These are phyloP conservation scores for Pelodiscus sinensis DNA, from an alignment of 2,113 vertebrate species.

Conservation along the genomic window DNA sequence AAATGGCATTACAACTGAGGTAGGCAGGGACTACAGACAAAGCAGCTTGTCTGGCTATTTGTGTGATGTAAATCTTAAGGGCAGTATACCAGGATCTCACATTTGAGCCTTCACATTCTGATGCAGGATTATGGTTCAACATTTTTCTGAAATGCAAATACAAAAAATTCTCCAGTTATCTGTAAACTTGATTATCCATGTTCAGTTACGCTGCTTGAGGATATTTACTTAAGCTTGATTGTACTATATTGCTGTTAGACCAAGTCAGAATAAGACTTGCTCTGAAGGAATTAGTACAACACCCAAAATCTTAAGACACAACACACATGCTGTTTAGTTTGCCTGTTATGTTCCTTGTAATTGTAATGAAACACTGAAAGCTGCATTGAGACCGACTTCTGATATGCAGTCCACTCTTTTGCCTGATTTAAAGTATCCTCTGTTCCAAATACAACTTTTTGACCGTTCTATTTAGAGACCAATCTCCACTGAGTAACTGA, in stretches of 20 bases:
- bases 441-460: neutral
- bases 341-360: neutral
- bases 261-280: neutral
- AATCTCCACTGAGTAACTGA: neutral
- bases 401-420: neutral
- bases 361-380: neutral
- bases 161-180: neutral
- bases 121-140: neutral
- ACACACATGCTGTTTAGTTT: neutral
- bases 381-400: neutral
- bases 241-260: fast-evolving
- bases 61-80: neutral
- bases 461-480: neutral
- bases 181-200: fast-evolving
- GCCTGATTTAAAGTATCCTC: neutral
- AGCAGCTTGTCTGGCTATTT: neutral
- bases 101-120: neutral
- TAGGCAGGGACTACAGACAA: neutral
- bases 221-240: neutral
- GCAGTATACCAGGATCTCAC: neutral
- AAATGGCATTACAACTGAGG: neutral
- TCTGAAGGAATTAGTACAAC: too few relatives aligned
- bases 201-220: neutral
- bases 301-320: neutral
- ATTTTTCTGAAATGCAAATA: neutral